Evolutionary conservation across 2,113 vertebrate genomes (phyloP), one percentile per base, ranked within the genome.

Genomic region (Micromys minutus): DNA sequence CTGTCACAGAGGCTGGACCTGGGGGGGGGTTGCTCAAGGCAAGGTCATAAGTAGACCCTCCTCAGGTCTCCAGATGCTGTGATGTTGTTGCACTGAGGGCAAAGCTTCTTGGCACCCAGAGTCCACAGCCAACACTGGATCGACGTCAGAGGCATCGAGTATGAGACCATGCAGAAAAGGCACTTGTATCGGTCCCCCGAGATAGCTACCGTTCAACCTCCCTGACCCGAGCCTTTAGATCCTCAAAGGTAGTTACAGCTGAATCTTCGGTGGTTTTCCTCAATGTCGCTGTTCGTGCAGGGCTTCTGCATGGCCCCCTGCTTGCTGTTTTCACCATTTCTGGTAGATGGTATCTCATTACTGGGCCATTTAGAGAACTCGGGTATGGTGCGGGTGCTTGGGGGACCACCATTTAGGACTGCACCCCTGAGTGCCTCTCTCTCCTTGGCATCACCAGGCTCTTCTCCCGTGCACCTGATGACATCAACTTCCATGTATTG

Each of bases 151-250:
- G 99, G 99, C 99, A 99, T 99, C 50, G 99, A 99, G 97, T 99
- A 99, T 0, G 99, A 99, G 97, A 99, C 99, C 99, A 99, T 99
- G 98, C 99, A 99, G 98, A 99, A 99, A 98, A 99, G 99, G 99
- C 99, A 99, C 99, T 99, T 99, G 99, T 99, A 99, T 96, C 99
- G 98, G 98, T 99, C 97, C 99, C 99, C 98, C 99, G 98, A 97
- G 99, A 99, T 71, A 99, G 99, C 98, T 99, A 99, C 98, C 99
- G 99, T 98, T 99, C 99, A 98, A 99, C 98, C 98, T 99, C 99
- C 98, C 99, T 98, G 98, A 99, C 99, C 93, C 99, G 99, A 98
- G 99, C 99, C 98, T 99, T 99, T 98, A 99, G 98, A 45, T 99
- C 99, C 98, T 99, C 99, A 98, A 99, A 99, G 31, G 99, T 99